These are phyloP conservation scores for Pachypanchax playfairii DNA, from an alignment of 2,113 vertebrate species.

Conservation along the genomic window DNA sequence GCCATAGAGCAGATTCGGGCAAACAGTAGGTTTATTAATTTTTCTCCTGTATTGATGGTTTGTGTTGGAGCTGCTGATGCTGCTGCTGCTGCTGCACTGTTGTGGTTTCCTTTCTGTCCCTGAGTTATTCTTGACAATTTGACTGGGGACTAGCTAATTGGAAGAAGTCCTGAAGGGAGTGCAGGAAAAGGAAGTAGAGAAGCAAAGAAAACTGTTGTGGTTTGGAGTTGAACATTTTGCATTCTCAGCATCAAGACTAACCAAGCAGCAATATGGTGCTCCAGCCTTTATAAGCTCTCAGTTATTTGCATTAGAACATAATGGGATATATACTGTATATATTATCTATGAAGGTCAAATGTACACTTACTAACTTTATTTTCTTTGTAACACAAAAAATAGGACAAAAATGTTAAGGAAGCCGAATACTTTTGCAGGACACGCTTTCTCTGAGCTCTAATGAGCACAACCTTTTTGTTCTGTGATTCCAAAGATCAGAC, in stretches of 20 bases:
- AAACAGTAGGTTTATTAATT: constrained; percentile 58
- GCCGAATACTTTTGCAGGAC: not conserved
- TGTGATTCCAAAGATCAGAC: too few relatives aligned
- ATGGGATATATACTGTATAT: too few relatives aligned
- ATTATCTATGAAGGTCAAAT: not conserved
- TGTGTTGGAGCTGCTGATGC: constrained; percentile 47
- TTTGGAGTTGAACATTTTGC: constrained; percentile 41
- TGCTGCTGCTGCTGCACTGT: constrained; percentile 55
- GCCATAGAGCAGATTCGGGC: constrained; percentile 33
- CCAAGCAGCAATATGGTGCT: constrained; percentile 6
- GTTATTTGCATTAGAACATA: not conserved
- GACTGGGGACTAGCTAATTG: constrained; percentile 76
- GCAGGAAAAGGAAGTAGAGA: constrained; percentile 28
- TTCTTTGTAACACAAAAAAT: too few relatives aligned
- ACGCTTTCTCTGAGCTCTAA: too few relatives aligned
- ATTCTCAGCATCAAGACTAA: constrained; percentile 37
- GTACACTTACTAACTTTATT: not conserved
- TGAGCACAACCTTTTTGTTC: not conserved
- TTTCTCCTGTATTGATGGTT: constrained; percentile 60
- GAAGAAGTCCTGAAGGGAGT: constrained; percentile 74
- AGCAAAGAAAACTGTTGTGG: constrained; percentile 27
- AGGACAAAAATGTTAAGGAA: not conserved
- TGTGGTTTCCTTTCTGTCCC: constrained; percentile 63
- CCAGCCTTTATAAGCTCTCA: not conserved
- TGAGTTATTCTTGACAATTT: constrained; percentile 71